Evolutionary conservation across 2,113 vertebrate species (phyloP).

Genomic region (Apus apus): DNA sequence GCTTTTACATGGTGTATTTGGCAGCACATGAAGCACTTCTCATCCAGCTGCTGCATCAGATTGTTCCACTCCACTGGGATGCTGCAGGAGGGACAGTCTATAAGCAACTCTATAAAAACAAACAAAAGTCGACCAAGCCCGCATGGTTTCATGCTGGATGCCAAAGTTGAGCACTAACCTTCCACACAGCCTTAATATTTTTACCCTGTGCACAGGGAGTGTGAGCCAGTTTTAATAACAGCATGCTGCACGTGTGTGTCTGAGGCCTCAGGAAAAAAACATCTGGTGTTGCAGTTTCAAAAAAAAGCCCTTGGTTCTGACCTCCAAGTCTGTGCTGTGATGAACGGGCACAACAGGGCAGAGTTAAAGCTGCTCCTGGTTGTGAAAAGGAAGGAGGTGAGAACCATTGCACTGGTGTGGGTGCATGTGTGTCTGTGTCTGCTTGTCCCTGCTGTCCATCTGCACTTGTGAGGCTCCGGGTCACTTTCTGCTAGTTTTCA

Average conservation of each 20-base stretch:
- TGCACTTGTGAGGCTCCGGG: neutral
- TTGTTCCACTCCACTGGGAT: neutral
- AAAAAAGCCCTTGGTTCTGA: neutral
- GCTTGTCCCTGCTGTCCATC: neutral
- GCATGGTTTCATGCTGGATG: conserved; percentile 9
- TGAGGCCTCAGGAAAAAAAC: conserved; percentile 36
- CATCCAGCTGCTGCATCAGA: neutral
- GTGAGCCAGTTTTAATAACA: conserved; percentile 38
- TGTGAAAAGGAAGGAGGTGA: neutral
- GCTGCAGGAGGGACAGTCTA: neutral
- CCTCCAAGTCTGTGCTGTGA: neutral
- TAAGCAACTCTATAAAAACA: neutral
- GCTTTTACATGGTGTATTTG: neutral
- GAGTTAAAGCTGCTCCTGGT: neutral
- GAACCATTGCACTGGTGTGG: neutral
- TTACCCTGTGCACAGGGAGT: neutral
- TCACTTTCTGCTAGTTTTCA: neutral
- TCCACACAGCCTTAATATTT: neutral
- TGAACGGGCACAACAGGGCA: neutral
- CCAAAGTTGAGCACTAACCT: neutral
- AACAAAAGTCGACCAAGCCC: neutral
- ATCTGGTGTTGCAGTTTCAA: conserved; percentile 21
- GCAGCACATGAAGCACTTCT: conserved; percentile 19
- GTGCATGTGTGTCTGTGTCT: neutral
- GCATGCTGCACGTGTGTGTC: conserved; percentile 22